Evolutionary conservation across 2,888 invertebrate species (phyloP).

Genomic region (Caenorhabditis afra): DNA sequence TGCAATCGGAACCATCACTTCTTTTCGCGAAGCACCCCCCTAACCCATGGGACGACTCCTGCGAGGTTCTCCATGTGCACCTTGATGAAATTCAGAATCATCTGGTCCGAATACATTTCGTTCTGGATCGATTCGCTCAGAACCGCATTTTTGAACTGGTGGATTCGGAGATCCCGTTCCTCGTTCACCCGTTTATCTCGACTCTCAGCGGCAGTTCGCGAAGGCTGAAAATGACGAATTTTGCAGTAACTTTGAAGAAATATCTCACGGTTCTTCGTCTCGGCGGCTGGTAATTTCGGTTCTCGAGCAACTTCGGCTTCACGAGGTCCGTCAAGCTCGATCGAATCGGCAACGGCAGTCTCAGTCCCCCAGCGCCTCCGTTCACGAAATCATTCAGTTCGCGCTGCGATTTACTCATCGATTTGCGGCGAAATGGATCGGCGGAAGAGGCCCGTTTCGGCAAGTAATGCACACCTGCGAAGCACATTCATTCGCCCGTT

Average conservation of each 20-base stretch:
- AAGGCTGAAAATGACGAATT: slow-evolving; percentile 24
- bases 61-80: slow-evolving; percentile 58
- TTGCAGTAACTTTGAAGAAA: too few relatives aligned
- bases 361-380: slow-evolving; percentile 29
- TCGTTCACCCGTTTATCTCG: slow-evolving; percentile 2
- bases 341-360: slow-evolving; percentile 55
- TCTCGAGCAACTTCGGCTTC: slow-evolving; percentile 63
- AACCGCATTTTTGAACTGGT: slow-evolving; percentile 59
- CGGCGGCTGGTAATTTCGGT: slow-evolving; percentile 65
- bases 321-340: slow-evolving; percentile 59
- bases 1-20: slow-evolving; percentile 3
- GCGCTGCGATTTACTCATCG: slow-evolving; percentile 60
- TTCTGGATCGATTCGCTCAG: slow-evolving; percentile 51
- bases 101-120: slow-evolving; percentile 55
- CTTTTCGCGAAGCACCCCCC: background rate
- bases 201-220: slow-evolving; percentile 3
- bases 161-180: slow-evolving; percentile 10
- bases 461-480: slow-evolving; percentile 65
- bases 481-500: background rate
- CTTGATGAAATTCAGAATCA: slow-evolving; percentile 37
- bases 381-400: slow-evolving; percentile 65
- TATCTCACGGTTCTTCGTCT: slow-evolving; percentile 44
- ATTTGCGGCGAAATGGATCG: slow-evolving; percentile 54
- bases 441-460: slow-evolving; percentile 65
- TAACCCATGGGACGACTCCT: slow-evolving; percentile 55